A percentile compares a stretch with the other conserved stretches of the same genome.
These are phyloP conservation scores for Drosophila mojavensis DNA, from an alignment of 1,140 invertebrate genomes.

Conservation along the genomic window DNA sequence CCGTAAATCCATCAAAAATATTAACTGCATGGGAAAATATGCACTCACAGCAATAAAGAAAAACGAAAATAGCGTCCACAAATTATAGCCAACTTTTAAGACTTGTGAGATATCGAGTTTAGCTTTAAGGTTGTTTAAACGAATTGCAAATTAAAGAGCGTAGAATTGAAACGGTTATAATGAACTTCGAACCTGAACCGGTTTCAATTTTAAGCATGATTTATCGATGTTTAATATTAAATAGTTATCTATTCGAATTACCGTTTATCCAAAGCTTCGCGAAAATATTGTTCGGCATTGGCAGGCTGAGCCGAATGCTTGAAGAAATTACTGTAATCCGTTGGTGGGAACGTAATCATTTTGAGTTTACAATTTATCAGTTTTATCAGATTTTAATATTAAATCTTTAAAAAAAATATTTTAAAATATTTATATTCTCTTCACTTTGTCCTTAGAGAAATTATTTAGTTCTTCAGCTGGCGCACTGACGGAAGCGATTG, in stretches of 20 bases:
- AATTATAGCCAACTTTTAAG: neutral
- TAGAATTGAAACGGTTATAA: conserved; percentile 4
- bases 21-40: neutral
- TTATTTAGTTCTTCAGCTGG: conserved; percentile 1
- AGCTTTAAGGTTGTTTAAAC: neutral
- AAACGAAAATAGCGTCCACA: conserved; percentile 12
- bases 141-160: conserved; percentile 9
- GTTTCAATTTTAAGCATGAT: conserved; percentile 7
- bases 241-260: conserved; percentile 33
- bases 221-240: neutral
- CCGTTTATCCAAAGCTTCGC: conserved; percentile 65
- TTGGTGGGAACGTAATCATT: conserved; percentile 74
- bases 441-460: conserved; percentile 8
- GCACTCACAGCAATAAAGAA: neutral
- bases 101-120: neutral
- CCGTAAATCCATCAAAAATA: neutral
- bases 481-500: conserved; percentile 22
- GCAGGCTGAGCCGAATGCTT: conserved; percentile 74
- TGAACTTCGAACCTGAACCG: conserved; percentile 18
- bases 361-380: conserved; percentile 31
- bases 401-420: neutral
- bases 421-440: neutral
- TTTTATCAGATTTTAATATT: conserved; percentile 5
- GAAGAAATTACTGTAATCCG: conserved; percentile 75
- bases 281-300: conserved; percentile 79